Evolutionary conservation across 1,140 invertebrate genomes (phyloP).

Genomic region (Euwallacea fornicatus): DNA sequence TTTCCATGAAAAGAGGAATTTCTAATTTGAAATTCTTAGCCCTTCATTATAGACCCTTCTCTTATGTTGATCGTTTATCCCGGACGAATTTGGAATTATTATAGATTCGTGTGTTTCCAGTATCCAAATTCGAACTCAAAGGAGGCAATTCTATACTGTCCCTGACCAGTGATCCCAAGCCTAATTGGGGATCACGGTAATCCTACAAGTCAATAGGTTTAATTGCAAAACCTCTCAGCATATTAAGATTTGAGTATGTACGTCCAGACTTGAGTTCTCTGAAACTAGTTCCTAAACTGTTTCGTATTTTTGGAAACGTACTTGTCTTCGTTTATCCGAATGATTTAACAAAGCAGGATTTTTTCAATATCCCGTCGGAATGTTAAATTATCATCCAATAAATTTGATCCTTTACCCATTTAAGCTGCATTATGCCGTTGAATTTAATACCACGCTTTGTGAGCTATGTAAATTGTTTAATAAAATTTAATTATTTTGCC

Average conservation of each 20-base stretch:
- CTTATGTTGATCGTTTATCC: not conserved
- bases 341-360: not conserved
- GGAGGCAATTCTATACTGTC: too few relatives aligned
- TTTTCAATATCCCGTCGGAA: not conserved
- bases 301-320: too few relatives aligned
- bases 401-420: not conserved
- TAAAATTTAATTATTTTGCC: constrained; percentile 1
- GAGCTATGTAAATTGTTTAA: not conserved
- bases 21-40: not conserved
- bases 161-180: too few relatives aligned
- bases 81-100: not conserved
- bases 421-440: not conserved
- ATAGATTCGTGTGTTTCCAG: not conserved
- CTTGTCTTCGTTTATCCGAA: too few relatives aligned
- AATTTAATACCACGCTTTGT: not conserved
- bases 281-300: too few relatives aligned
- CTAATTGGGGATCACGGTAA: too few relatives aligned
- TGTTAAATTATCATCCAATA: not conserved
- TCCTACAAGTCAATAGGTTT: too few relatives aligned
- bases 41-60: not conserved
- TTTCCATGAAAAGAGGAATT: not conserved
- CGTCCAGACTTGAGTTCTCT: too few relatives aligned
- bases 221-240: too few relatives aligned
- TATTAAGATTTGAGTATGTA: too few relatives aligned
- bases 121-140: not conserved